A percentile compares a stretch with the other conserved stretches of the same genome.
phyloP scores from a whole-genome alignment of 2,113 vertebrate genomes.

The Lycocorax pyrrhopterus region DNA sequence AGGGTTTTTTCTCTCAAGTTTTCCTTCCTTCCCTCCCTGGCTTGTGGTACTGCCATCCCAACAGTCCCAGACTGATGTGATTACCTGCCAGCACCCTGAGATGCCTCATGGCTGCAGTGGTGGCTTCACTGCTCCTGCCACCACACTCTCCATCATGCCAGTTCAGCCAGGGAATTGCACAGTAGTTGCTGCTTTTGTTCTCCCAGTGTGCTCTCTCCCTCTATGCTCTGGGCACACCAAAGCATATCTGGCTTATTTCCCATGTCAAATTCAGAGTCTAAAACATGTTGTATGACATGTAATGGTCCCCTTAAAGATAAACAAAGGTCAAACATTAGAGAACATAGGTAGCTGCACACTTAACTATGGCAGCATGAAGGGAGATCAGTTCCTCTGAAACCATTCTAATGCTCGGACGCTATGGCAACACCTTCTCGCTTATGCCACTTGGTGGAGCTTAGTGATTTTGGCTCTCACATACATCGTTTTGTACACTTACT shows the following conservation, averaged over 20 bases:
- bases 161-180: neutral
- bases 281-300: neutral
- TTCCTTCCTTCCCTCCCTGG: neutral
- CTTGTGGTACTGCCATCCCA: neutral
- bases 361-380: neutral
- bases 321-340: neutral
- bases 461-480: constrained; percentile 5
- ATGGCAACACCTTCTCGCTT: neutral
- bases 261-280: neutral
- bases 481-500: neutral
- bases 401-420: rapidly evolving
- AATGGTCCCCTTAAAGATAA: neutral
- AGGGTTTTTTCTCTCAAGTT: neutral
- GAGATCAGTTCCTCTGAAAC: neutral
- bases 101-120: neutral
- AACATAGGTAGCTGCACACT: neutral
- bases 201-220: neutral
- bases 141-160: rapidly evolving
- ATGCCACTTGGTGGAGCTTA: constrained; percentile 65
- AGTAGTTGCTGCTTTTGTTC: neutral
- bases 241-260: neutral
- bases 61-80: neutral
- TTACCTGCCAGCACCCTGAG: neutral
- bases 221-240: neutral
- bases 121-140: neutral